Base-by-base conservation (phyloP, 2,888 invertebrate species). In the Xanthostigma xanthostigma region DNA sequence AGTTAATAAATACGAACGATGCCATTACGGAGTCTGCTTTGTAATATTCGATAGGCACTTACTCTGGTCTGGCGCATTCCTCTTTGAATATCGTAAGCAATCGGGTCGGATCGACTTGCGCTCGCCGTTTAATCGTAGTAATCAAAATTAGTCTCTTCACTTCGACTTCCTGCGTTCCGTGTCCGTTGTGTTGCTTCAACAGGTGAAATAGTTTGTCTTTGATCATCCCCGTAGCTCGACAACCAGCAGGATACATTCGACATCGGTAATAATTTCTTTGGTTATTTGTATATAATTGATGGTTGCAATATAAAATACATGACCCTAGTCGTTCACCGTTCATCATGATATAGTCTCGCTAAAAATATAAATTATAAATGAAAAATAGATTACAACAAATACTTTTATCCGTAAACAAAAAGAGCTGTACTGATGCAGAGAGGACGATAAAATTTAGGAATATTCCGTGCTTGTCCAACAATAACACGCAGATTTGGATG, bases 61-160 rank as follows among this genome's bases (percentile, higher is more conserved):
- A 48, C 48, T 48, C 48, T n/a, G 42, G 48, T 36, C 38, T 42
- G 10, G 36, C 27, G 37, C 42, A 48, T 48, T 48, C 48, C 43
- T 48, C 48, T 37, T 48, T 40, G 27, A 33, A 42, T 14, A 48
- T 48, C 6, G 17, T 42, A 11, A 38, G 42, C 10, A 48, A 37
- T 13, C 42, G 42, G 8, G 48, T 37, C 14, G 42, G 48, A 37
- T 48, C 48, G 13, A 43, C 43, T 42, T 48, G 42, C 27, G 37
- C 48, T 12, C 48, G 36, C 13, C 42, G 36, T 37, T 48, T 48
- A 8, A 48, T 48, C 11, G 33, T 13, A 14, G 48, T 33, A 12
- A 43, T 43, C 34, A 48, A 34, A 40, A 48, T 12, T 40, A 48
- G 14, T 14, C 48, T 38, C 8, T 39, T 38, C 13, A 43, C 48